A percentile compares a stretch with the other conserved stretches of the same genome.
Conservation (phyloP, 2,797 vertebrate species). For the Phoeniculus purpureus region DNA sequence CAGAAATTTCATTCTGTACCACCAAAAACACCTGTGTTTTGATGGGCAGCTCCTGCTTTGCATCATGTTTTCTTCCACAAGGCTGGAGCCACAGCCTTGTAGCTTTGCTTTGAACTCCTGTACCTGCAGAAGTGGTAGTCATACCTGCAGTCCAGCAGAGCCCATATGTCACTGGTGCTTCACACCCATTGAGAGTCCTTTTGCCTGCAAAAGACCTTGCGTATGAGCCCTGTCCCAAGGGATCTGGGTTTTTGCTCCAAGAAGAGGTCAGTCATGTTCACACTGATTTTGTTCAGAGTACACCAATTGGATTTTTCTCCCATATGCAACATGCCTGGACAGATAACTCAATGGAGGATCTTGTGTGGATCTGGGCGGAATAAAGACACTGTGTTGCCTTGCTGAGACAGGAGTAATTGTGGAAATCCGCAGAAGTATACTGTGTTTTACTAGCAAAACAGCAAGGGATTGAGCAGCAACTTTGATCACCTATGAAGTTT, state of each 20-base stretch:
- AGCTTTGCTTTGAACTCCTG: not conserved
- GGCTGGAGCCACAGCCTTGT: rapidly evolving
- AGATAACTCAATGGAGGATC: not conserved
- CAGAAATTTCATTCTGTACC: not conserved
- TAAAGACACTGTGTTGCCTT: not conserved
- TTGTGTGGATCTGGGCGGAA: not conserved
- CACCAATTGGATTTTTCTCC: not conserved
- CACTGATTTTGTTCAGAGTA: not conserved
- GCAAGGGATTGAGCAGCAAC: not conserved
- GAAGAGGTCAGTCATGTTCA: not conserved
- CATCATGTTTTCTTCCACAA: not conserved
- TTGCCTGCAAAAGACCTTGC: not conserved
- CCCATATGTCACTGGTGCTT: rapidly evolving
- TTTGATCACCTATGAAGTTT: not conserved
- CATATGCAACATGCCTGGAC: not conserved
- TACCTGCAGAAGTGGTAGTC: not conserved
- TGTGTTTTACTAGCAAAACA: not conserved
- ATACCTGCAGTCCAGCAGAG: not conserved
- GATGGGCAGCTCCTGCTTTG: not conserved
- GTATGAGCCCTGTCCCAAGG: not conserved
- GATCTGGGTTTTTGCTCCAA: not conserved
- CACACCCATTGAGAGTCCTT: not conserved
- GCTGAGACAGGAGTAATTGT: not conserved
- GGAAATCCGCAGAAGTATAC: not conserved
- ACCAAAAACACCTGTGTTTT: not conserved